These are phyloP conservation scores for Aldabrachelys gigantea DNA, from an alignment of 2,113 vertebrate species.

Conservation along the genomic window DNA sequence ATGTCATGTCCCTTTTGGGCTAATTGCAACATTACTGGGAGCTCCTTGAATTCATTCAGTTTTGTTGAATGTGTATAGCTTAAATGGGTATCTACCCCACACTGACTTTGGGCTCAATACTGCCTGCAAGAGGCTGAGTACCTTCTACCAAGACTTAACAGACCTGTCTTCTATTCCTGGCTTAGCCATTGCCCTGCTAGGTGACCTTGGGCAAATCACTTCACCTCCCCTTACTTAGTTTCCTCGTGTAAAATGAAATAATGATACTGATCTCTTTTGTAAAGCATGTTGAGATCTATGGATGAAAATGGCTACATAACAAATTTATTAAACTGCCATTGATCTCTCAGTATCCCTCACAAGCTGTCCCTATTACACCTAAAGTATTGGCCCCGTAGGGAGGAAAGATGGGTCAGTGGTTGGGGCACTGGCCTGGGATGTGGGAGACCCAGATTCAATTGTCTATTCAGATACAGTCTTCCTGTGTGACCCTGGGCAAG, in stretches of 20 bases:
- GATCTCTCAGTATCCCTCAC: neutral
- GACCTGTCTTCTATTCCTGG: neutral
- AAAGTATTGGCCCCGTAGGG: neutral
- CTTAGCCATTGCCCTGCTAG: neutral
- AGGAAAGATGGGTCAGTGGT: neutral
- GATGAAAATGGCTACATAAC: neutral
- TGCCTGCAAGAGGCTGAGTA: conserved; percentile 27
- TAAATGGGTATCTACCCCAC: conserved; percentile 36
- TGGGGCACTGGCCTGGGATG: neutral
- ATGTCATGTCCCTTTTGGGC: conserved; percentile 60
- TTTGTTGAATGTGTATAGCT: conserved; percentile 46
- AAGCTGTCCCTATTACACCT: neutral
- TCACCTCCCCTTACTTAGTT: neutral
- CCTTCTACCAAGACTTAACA: conserved; percentile 1
- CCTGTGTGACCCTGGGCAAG: neutral
- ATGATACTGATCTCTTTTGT: neutral
- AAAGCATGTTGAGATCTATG: neutral
- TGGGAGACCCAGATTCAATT: neutral
- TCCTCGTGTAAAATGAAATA: neutral
- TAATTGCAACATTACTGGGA: conserved; percentile 47
- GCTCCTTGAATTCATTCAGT: conserved; percentile 54
- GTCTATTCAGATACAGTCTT: neutral
- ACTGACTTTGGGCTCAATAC: conserved; percentile 50
- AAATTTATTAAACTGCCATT: neutral
- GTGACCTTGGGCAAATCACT: neutral